These are phyloP conservation scores for Tragelaphus scriptus DNA, from an alignment of 2,113 vertebrate genomes.

Conservation along the genomic window DNA sequence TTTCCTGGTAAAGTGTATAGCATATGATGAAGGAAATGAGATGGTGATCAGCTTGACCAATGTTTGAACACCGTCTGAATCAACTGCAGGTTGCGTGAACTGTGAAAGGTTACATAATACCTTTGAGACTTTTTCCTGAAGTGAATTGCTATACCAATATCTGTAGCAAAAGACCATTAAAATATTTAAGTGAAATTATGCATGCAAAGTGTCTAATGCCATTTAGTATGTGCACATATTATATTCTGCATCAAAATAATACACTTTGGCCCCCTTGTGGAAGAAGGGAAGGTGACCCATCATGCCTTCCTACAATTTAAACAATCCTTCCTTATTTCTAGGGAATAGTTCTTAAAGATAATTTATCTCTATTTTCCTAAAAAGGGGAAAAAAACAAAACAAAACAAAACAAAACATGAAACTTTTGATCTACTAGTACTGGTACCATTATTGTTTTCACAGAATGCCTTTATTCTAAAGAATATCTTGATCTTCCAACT, in stretches of 20 bases:
- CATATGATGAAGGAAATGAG: not conserved
- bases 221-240: not conserved
- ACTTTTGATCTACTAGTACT: not conserved
- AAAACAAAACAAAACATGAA: not conserved
- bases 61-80: not conserved
- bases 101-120: not conserved
- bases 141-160: not conserved
- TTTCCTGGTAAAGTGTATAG: not conserved
- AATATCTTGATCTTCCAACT: not conserved
- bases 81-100: not conserved
- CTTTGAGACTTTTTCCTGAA: not conserved
- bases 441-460: not conserved
- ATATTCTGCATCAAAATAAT: not conserved
- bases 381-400: not conserved
- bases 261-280: not conserved
- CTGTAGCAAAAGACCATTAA: not conserved
- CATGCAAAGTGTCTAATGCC: not conserved
- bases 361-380: not conserved
- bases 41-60: not conserved
- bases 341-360: not conserved
- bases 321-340: not conserved
- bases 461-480: not conserved
- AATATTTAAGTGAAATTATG: not conserved
- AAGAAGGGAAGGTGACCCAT: fast-evolving
- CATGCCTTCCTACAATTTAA: not conserved